A percentile compares a stretch with the other conserved stretches of the same genome.
These are phyloP conservation scores for Heterotis niloticus DNA, from an alignment of 2,113 vertebrate genomes.

Conservation along the genomic window DNA sequence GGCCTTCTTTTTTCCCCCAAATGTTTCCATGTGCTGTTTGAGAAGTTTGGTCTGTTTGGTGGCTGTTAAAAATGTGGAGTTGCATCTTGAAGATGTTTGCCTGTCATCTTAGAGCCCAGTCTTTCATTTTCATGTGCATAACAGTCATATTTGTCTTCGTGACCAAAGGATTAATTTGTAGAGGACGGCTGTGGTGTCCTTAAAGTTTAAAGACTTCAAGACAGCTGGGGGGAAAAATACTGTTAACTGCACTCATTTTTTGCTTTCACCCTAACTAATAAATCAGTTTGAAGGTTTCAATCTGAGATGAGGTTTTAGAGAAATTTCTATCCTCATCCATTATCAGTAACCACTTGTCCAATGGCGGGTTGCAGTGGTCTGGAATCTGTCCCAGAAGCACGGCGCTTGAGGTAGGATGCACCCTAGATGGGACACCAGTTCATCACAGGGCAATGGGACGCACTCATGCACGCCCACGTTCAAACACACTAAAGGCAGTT, in stretches of 20 bases:
- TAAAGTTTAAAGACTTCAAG: constrained; percentile 51
- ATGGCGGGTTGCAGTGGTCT: no score
- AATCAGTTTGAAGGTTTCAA: constrained; percentile 1
- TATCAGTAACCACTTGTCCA: no score
- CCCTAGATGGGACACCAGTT: no score
- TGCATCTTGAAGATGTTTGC: constrained; percentile 53
- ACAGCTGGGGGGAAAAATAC: constrained; percentile 18
- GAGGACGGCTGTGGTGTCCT: constrained; percentile 48
- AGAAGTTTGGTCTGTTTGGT: background rate
- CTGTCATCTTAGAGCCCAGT: constrained; percentile 27
- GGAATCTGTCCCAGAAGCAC: no score
- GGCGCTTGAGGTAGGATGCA: no score
- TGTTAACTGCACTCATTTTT: constrained; percentile 19
- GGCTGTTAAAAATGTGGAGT: constrained; percentile 39
- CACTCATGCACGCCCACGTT: no score
- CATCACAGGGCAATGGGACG: no score
- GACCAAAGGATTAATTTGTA: constrained; percentile 54
- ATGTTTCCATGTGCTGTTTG: constrained; percentile 50
- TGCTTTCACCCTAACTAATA: background rate
- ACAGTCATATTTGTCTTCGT: constrained; percentile 37
- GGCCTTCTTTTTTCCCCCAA: background rate
- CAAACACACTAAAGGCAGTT: no score
- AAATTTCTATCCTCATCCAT: background rate
- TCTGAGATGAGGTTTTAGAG: constrained; percentile 5
- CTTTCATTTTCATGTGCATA: constrained; percentile 45